These are phyloP conservation scores for Morphnarchus princeps DNA, from an alignment of 2,113 vertebrate species.

Conservation along the genomic window DNA sequence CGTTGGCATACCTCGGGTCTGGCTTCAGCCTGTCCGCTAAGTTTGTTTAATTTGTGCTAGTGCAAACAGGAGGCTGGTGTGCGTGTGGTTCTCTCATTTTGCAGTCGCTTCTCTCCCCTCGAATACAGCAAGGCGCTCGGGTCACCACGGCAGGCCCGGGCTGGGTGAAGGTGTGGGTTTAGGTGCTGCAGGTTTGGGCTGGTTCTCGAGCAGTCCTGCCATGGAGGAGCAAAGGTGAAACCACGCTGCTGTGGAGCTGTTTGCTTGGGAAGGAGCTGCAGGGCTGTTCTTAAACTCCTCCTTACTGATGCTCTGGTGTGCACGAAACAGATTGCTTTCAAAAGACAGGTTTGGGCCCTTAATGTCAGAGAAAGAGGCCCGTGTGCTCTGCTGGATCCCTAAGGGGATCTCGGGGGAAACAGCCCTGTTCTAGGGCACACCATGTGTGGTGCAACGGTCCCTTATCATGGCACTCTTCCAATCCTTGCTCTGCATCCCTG, in stretches of 20 bases:
- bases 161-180: fast-evolving
- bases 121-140: fast-evolving
- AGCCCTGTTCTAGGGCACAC: neutral
- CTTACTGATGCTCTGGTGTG: neutral
- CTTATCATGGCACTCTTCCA: fast-evolving
- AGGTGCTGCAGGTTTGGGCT: neutral
- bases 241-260: neutral
- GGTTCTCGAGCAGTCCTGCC: fast-evolving
- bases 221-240: neutral
- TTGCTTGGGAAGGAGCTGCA: neutral
- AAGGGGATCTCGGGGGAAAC: neutral
- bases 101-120: neutral
- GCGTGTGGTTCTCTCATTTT: fast-evolving
- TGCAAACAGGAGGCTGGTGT: fast-evolving
- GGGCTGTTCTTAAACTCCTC: neutral
- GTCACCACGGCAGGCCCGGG: fast-evolving
- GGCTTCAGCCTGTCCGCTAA: fast-evolving
- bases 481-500: neutral
- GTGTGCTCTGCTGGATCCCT: neutral
- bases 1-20: fast-evolving
- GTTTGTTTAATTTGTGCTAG: neutral
- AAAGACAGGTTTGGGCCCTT: neutral
- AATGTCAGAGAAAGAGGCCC: fast-evolving
- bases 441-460: fast-evolving
- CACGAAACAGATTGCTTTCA: neutral